phyloP scores from a whole-genome alignment of 2,113 vertebrate species.

The Ochotona curzoniae region DNA sequence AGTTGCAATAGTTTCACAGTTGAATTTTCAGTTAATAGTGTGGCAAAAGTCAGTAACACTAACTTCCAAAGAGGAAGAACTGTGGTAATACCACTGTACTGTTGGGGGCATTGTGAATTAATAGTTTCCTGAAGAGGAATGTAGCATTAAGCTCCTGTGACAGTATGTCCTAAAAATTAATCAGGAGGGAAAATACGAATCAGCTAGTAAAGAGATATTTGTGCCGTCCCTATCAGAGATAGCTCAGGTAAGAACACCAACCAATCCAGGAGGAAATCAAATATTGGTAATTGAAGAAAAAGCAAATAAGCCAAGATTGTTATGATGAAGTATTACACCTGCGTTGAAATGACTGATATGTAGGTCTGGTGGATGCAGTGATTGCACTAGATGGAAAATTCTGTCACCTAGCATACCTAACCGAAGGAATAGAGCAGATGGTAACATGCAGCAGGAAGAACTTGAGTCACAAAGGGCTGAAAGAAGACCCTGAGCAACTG shows the following conservation, averaged over 20 bases:
- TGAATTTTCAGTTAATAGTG: conserved; percentile 34
- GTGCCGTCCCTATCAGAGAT: background rate
- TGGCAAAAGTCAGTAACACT: conserved; percentile 38
- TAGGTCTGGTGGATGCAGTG: background rate
- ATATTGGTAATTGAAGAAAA: background rate
- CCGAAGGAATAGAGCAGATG: background rate
- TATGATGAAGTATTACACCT: background rate
- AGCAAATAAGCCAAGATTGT: background rate
- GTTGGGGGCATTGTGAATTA: background rate
- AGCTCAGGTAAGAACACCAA: background rate
- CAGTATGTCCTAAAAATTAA: conserved; percentile 5
- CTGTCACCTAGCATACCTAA: background rate
- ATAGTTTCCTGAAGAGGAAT: background rate
- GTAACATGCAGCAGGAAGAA: background rate
- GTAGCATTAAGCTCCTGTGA: background rate
- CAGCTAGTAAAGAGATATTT: background rate
- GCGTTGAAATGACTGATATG: background rate
- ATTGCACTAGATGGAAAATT: background rate
- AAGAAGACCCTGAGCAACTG: background rate
- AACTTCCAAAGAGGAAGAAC: conserved; percentile 24
- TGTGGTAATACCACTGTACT: background rate
- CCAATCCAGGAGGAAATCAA: background rate
- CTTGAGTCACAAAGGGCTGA: background rate
- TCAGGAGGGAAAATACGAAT: conserved; percentile 10
- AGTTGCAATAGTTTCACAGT: conserved; percentile 28